Evolutionary conservation across 2,888 invertebrate species (phyloP), one percentile per base, ranked within the genome.

Genomic region (Elgonia sp.): DNA sequence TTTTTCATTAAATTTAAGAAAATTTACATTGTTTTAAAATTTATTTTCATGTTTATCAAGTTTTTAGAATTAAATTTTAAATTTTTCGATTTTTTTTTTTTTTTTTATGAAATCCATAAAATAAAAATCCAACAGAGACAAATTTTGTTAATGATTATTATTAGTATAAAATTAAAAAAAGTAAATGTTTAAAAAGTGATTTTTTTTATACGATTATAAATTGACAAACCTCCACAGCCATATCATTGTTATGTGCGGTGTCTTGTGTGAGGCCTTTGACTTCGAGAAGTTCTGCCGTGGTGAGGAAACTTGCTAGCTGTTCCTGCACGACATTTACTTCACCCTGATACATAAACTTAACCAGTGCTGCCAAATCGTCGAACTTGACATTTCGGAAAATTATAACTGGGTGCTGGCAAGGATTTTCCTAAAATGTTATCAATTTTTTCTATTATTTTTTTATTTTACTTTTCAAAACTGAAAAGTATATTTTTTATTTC

Each of bases 301-400:
- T 96, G 73, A 97, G 95, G 95, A 97, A 97, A 85, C 97, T 97
- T 90, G 97, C 96, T 91, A 97, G 94, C 89, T 97, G 97, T 93
- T 97, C 97, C 93, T 97, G 97, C 91, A 97, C 96, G 63, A 97
- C 97, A 91, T 97, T 97, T 9, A 97, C 97, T 95, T 97, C 97
- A 82, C 97, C 97, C 92, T 95, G 97, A 92, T 97, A 97, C 97
- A 97, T 97, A 92, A 97, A 97, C 93, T 97, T 97, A 55, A 97
- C 96, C 87, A 97, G 96, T 16, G 97, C 97, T 92, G 96, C 96
- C 91, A 97, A 95, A 94, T 97, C 97, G 90, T 97, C 97, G 92
- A 96, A 97, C 93, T 96, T 97, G 87, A 97, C 97, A 93, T 97
- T 97, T 92, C 97, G 96, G 94, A 97, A 97, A 94, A 97, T 97